Evolutionary conservation across 1,140 invertebrate species (phyloP).

Genomic region (Atopsyche davidsoni): DNA sequence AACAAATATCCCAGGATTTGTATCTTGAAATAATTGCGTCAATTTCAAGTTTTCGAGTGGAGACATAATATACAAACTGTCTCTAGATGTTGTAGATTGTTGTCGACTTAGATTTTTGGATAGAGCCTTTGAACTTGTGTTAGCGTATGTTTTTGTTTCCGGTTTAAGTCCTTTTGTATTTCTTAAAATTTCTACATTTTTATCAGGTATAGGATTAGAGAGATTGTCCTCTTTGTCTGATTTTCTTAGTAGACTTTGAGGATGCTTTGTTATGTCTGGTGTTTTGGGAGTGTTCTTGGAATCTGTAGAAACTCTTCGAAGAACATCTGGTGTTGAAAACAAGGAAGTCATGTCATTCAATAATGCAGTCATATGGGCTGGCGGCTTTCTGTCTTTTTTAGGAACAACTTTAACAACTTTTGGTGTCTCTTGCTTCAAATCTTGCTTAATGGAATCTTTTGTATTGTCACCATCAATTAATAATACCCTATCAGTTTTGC

Average conservation of each 20-base stretch:
- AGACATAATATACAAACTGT: too few relatives aligned
- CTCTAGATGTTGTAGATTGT: not conserved
- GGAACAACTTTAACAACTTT: constrained; percentile 45
- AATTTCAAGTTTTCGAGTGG: constrained; percentile 27
- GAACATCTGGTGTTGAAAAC: constrained; percentile 73
- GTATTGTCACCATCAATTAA: constrained; percentile 6
- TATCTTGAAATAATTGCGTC: constrained; percentile 43
- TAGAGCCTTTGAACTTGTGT: constrained; percentile 8
- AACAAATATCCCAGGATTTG: constrained; percentile 13
- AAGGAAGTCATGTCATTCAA: constrained; percentile 59
- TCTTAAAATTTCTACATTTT: constrained; percentile 6
- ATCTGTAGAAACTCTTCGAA: constrained; percentile 56
- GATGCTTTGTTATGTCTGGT: constrained; percentile 30
- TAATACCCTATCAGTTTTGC: not conserved
- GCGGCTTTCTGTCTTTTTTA: constrained; percentile 65
- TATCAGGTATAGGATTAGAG: constrained; percentile 30
- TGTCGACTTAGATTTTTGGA: not conserved
- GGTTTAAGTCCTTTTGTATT: constrained; percentile 7
- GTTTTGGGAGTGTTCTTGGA: constrained; percentile 39
- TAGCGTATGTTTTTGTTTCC: constrained; percentile 23
- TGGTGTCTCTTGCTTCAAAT: constrained; percentile 35
- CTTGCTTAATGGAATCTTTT: constrained; percentile 27
- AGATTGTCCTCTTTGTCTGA: constrained; percentile 27
- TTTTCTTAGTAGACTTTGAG: constrained; percentile 36
- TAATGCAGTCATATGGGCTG: constrained; percentile 53